Evolutionary conservation across 2,113 vertebrate genomes (phyloP).

Genomic region (Oncorhynchus tshawytscha): DNA sequence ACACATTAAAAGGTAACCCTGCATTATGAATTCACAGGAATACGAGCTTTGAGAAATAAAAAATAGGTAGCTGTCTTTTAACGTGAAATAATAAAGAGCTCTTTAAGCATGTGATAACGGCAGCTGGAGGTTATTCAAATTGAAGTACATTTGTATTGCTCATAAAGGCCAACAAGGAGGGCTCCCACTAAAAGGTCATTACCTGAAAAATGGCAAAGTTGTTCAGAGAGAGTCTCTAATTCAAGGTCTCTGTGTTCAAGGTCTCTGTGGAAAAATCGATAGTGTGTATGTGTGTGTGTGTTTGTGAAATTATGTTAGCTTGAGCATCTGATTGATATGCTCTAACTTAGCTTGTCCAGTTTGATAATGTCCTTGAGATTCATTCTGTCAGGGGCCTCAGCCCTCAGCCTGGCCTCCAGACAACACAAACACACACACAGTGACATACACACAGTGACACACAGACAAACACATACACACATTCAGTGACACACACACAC

Average conservation of each 20-base stretch:
- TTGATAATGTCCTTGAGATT: conserved; percentile 2
- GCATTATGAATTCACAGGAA: not conserved
- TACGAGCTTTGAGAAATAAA: not conserved
- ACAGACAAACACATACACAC: too few relatives aligned
- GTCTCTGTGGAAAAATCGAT: not conserved
- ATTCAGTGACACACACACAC: too few relatives aligned
- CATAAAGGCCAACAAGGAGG: conserved; percentile 6
- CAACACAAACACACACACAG: not conserved
- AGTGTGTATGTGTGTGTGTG: too few relatives aligned
- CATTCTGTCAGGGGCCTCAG: conserved; percentile 17
- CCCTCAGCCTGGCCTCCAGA: conserved; percentile 18
- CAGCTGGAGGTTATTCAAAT: conserved; percentile 38
- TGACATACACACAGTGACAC: too few relatives aligned
- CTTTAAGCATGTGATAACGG: conserved; percentile 5
- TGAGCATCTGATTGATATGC: conserved; percentile 19
- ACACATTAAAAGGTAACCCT: conserved; percentile 14
- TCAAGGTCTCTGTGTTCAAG: not conserved
- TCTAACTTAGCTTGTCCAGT: conserved; percentile 12
- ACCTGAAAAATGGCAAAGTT: conserved; percentile 20
- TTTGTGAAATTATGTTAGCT: conserved; percentile 34
- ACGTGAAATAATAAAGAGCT: conserved; percentile 14
- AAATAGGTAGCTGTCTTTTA: conserved; percentile 16
- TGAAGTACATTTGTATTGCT: conserved; percentile 20
- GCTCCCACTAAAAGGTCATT: conserved; percentile 6
- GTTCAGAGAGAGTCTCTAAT: conserved; percentile 29